phyloP scores from a whole-genome alignment of 2,888 invertebrate genomes.

The Meiosimyza platycephala region DNA sequence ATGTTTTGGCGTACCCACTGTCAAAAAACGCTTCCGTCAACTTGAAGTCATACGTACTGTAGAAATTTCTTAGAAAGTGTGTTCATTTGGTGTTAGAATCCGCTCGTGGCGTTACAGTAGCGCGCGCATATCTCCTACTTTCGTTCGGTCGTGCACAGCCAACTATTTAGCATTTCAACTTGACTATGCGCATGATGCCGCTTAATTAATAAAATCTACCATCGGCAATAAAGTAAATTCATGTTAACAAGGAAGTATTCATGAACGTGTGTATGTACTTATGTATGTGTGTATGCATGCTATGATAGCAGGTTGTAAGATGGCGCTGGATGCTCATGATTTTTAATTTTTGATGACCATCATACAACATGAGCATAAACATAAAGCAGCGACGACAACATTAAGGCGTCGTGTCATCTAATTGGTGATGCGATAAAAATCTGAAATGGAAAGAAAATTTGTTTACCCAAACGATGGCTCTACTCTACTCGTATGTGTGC shows the following conservation, averaged over 20 bases:
- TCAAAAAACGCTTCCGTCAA: too few species aligned
- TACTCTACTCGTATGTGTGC: too few species aligned
- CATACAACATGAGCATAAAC: too few species aligned
- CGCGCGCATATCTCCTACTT: too few species aligned
- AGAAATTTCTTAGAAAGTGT: too few species aligned
- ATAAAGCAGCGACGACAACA: slow-evolving; percentile 6
- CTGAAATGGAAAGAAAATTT: slow-evolving; percentile 2
- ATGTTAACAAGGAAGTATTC: slow-evolving; percentile 19
- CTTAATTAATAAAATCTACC: slow-evolving; percentile 15
- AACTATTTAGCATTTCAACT: too few species aligned
- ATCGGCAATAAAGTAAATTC: slow-evolving; percentile 4
- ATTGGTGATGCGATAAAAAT: slow-evolving; percentile 14
- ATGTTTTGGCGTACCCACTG: too few species aligned
- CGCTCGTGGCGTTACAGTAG: too few species aligned
- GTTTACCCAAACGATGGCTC: not conserved
- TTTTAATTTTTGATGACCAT: not conserved
- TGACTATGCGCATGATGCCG: not conserved
- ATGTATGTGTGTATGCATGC: not conserved
- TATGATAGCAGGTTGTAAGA: too few species aligned
- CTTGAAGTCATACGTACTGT: too few species aligned
- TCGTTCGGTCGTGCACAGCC: too few species aligned
- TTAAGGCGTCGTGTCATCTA: slow-evolving; percentile 4
- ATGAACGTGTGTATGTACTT: not conserved
- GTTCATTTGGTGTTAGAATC: too few species aligned
- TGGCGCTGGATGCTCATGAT: not conserved